A percentile compares a stretch with the other conserved stretches of the same genome.
Evolutionary conservation across 2,888 invertebrate species (phyloP).

Genomic region (Phorcus lineatus): DNA sequence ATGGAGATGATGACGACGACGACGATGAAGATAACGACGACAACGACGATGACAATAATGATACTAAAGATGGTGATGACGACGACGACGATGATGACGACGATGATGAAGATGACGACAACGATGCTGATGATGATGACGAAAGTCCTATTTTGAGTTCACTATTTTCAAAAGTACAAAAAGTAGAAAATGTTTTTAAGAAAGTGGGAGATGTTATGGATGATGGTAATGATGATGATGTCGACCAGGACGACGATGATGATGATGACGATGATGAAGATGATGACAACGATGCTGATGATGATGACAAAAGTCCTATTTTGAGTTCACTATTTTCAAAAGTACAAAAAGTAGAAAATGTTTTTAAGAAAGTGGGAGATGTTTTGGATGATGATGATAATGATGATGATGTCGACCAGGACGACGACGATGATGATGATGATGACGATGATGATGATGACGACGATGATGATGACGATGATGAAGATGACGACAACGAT

Average conservation of each 20-base stretch:
- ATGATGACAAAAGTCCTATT: background rate
- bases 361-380: background rate
- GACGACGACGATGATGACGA: conserved; percentile 21
- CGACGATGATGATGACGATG: conserved; percentile 17
- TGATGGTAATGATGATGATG: background rate
- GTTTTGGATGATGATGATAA: background rate
- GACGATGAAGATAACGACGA: background rate
- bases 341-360: too few relatives aligned
- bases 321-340: too few relatives aligned
- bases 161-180: too few relatives aligned
- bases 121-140: conserved; percentile 13
- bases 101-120: conserved; percentile 27
- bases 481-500: conserved; percentile 25
- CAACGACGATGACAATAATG: background rate
- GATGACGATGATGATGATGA: conserved; percentile 26
- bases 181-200: background rate
- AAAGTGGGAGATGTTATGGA: background rate
- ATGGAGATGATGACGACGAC: background rate
- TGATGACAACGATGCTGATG: conserved; percentile 16
- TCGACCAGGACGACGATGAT: conserved; percentile 16
- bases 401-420: background rate
- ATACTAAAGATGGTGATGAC: background rate
- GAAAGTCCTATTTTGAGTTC: background rate
- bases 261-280: conserved; percentile 26
- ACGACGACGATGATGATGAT: conserved; percentile 24